Evolutionary conservation across 1,140 invertebrate genomes (phyloP), one percentile per base, ranked within the genome.

Genomic region (Listronotus oregonensis): DNA sequence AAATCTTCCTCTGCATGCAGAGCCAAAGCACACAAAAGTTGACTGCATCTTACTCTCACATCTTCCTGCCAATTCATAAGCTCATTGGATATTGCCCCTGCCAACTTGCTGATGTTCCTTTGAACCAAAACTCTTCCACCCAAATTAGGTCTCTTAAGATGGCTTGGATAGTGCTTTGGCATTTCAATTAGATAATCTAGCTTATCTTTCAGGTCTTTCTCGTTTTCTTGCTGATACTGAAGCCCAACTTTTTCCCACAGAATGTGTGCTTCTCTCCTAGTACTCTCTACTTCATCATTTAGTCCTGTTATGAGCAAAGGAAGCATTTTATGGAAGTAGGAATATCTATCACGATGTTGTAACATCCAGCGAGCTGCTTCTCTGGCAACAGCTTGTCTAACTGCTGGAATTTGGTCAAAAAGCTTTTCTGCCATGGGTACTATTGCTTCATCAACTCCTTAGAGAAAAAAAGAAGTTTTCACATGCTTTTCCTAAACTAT

Each of bases 221-320:
- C 86, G 81, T 94, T 94, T 78, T 94, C 92, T 49, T 85, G 75
- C 56, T 87, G 80, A 79, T 87, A 94, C 44, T 86, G 84, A 31
- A 83, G 67, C 51, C 92, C 91, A 44, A 85, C 84, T 75, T 84
- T 77, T 47, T 85, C 76, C 91, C 91, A 94, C 5, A 90, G 73
- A 5, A 81, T 72, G 31, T 79, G 72, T 34, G 89, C 85, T 71
- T 84, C 76, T 32, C 79, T 72, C 43, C 82, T 78, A 12, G 91
- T 87, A 42, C 87, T 85, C 39, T 81, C 78, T 3, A 88, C 82
- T 63, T 91, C 88, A 80, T 94, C 91, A 69, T 86, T 85, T 72
- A 80, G 83, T 73, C 87, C 85, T 44, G 90, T 90, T n/a, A 94
- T 73, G 5, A 93, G 79, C 8, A 94, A 71, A 0, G 92, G 91